Base-by-base conservation (phyloP, 2,113 vertebrate genomes). In the Chaetops frenatus region DNA sequence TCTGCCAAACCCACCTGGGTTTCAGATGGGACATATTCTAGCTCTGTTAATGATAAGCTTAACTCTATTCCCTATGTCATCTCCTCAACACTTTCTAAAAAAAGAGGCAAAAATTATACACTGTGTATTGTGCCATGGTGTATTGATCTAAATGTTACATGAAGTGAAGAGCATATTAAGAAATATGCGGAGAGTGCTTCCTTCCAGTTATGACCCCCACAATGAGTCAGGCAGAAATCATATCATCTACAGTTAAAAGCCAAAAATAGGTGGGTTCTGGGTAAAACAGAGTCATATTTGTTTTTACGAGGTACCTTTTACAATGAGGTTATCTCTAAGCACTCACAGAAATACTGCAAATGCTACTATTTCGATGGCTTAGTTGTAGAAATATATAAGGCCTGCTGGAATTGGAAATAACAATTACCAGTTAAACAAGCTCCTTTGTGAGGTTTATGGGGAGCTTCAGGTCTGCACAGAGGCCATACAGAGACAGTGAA, bases 1-100 rank as follows among this genome's bases (percentile, higher is more conserved):
- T 98, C 97, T 98, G 97, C 97, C 97, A 97, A 97, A 96, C 95
- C 84, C 97, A 98, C 98, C 97, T 98, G 98, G 94, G 95, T 95
- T 97, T 98, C 97, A 96, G 92, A 97, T 96, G 93, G 97, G 91
- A 77, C 92, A 97, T 97, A 97, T 97, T 90, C 97, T 95, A 53
- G 88, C 81, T 97, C 96, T 96, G 94, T 97, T 97, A 97, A 96
- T 96, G 97, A 97, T 96, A 95, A 97, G 19, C 51, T 96, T 94
- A 77, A 45, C 72, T 95, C 44, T 82, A 80, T 81, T 94, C 79
- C 61, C 82, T 62, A 48, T 64, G 86, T 47, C 74, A 88, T 73
- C 65, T 62, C n/a, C 85, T 90, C 71, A 93, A 69, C 60, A 77
- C 51, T 87, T 94, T 53, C 88, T 71, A 24, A 48, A 79, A 91